Evolutionary conservation across 2,113 vertebrate species (phyloP).

Genomic region (Machaerirhynchus nigripectus): DNA sequence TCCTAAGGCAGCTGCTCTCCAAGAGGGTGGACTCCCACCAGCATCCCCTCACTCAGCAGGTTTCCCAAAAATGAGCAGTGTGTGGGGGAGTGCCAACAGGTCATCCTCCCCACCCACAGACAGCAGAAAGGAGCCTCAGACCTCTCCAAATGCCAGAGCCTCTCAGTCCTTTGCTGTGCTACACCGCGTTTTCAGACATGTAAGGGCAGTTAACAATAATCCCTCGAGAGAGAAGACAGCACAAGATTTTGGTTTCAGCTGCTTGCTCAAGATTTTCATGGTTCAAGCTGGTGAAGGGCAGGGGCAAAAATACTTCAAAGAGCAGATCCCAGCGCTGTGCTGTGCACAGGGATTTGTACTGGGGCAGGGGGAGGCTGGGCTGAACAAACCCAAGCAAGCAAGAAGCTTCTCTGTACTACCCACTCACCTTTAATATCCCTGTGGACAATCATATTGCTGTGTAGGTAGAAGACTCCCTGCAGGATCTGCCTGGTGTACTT

Average conservation of each 20-base stretch:
- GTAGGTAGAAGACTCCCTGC: constrained; percentile 89
- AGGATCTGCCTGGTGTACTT: constrained; percentile 90
- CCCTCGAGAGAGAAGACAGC: background rate
- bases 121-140: background rate
- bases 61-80: background rate
- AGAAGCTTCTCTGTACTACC: background rate
- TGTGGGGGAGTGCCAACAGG: background rate
- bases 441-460: constrained; percentile 95
- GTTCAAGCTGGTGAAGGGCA: background rate
- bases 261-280: background rate
- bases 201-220: background rate
- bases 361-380: background rate
- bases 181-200: background rate
- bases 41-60: background rate
- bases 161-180: background rate
- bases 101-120: background rate
- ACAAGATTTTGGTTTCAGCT: background rate
- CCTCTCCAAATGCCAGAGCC: background rate
- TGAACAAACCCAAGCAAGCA: background rate
- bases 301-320: background rate
- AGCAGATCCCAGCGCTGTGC: background rate
- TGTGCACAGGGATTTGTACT: background rate
- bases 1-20: background rate
- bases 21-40: background rate
- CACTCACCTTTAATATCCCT: constrained; percentile 89